phyloP scores from a whole-genome alignment of 2,113 vertebrate genomes.

The Odontesthes bonariensis region DNA sequence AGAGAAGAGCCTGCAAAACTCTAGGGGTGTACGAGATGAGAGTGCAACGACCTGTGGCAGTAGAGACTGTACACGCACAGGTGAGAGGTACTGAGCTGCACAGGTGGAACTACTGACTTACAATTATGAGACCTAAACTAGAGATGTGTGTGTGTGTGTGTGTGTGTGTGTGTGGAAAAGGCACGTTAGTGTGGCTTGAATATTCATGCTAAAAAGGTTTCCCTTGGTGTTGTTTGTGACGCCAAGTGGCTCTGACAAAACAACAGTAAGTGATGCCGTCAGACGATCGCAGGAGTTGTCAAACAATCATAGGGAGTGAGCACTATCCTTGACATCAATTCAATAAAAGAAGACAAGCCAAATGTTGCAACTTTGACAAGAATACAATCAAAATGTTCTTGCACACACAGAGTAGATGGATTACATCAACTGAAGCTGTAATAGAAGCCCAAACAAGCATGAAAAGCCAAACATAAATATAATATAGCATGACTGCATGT shows the following conservation, averaged over 20 bases:
- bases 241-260: too few relatives aligned
- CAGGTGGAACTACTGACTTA: neutral
- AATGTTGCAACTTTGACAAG: neutral
- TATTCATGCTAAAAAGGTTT: too few relatives aligned
- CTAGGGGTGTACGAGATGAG: constrained; percentile 4
- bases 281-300: too few relatives aligned
- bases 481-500: constrained; percentile 21
- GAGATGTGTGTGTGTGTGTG: too few relatives aligned
- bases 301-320: neutral
- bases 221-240: too few relatives aligned
- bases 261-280: too few relatives aligned
- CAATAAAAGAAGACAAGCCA: neutral
- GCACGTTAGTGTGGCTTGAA: too few relatives aligned
- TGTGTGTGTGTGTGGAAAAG: too few relatives aligned
- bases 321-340: neutral
- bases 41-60: neutral
- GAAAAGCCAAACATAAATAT: constrained; percentile 34
- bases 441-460: constrained; percentile 24
- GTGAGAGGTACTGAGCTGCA: too few relatives aligned
- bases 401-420: constrained; percentile 5
- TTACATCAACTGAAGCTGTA: constrained; percentile 10
- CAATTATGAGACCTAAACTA: too few relatives aligned
- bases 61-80: neutral
- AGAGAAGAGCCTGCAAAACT: constrained; percentile 17
- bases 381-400: neutral